Percentiles rank a stretch among this genome's conserved stretches.
These are phyloP conservation scores for Globodera ellingtonae DNA, from an alignment of 1,140 invertebrate species.

Conservation along the genomic window DNA sequence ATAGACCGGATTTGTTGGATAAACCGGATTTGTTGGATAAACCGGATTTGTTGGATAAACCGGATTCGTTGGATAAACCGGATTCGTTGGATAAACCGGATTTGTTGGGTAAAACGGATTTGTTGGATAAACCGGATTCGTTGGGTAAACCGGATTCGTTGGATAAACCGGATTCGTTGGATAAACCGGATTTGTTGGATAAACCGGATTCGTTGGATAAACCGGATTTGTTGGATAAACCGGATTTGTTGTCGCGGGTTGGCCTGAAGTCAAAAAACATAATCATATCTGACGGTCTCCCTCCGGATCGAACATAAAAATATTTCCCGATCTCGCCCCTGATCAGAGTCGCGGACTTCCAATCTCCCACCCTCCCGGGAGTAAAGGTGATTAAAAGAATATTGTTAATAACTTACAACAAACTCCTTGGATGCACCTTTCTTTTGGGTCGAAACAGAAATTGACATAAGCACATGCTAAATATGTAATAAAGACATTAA, in stretches of 20 bases:
- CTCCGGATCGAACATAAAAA: too few species aligned
- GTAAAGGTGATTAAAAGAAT: neutral
- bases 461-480: neutral
- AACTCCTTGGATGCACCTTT: neutral
- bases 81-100: neutral
- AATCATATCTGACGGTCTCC: too few species aligned
- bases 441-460: conserved; percentile 1
- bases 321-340: too few species aligned
- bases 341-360: too few species aligned
- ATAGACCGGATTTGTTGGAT: neutral
- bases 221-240: neutral
- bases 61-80: neutral
- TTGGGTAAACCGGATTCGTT: too few species aligned
- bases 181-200: too few species aligned
- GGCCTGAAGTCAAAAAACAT: too few species aligned
- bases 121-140: neutral
- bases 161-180: too few species aligned
- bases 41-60: neutral
- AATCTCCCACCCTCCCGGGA: too few species aligned
- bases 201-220: neutral
- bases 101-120: neutral
- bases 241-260: too few species aligned
- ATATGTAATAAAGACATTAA: neutral
- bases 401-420: neutral
- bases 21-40: neutral